Conservation (phyloP, 2,797 vertebrate species). For the Falco columbarius region DNA sequence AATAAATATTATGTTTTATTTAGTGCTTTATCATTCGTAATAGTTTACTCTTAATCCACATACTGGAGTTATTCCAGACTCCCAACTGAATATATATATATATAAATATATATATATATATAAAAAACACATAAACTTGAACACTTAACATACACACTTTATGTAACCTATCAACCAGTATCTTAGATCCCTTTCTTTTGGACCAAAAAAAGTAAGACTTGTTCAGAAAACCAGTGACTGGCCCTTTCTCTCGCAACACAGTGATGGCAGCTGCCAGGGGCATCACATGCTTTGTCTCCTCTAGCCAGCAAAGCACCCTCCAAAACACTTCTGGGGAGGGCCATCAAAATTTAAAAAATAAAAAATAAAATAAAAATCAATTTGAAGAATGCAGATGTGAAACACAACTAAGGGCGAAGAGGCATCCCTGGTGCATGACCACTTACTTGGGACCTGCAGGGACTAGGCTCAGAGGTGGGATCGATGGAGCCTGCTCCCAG, state of each 20-base stretch:
- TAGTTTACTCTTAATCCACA: constrained; percentile 74
- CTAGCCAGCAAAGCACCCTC: not conserved
- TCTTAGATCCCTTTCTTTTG: constrained; percentile 35
- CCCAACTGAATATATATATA: constrained; percentile 66
- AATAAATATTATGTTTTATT: constrained; percentile 78
- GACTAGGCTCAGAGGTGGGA: not conserved
- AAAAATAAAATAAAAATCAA: not conserved
- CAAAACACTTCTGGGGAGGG: not conserved
- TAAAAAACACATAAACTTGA: constrained; percentile 56
- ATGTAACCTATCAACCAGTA: constrained; percentile 50
- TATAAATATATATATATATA: constrained; percentile 27
- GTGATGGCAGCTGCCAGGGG: not conserved
- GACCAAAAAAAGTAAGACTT: not conserved
- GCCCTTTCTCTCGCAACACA: not conserved
- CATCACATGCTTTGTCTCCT: fast-evolving
- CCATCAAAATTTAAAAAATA: not conserved
- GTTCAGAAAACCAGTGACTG: constrained; percentile 13
- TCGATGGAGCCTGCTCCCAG: fast-evolving
- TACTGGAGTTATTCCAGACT: constrained; percentile 72
- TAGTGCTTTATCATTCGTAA: constrained; percentile 72
- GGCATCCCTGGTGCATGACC: fast-evolving
- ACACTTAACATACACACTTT: constrained; percentile 62
- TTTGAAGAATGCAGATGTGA: not conserved
- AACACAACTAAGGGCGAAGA: not conserved
- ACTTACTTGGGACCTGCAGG: fast-evolving